Base-by-base conservation (phyloP, 2,888 invertebrate genomes). In the Noctua pronuba region DNA sequence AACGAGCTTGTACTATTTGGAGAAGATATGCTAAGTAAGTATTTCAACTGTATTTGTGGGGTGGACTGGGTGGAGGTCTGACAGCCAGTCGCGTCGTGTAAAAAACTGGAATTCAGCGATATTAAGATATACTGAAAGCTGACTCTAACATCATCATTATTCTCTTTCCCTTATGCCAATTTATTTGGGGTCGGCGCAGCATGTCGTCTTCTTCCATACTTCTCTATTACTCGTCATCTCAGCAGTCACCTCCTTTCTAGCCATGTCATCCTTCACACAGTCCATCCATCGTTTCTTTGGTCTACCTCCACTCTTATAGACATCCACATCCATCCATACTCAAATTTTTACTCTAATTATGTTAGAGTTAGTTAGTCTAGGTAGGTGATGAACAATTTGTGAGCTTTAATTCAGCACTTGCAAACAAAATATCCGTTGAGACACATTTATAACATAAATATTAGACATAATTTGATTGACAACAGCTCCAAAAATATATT, bases 1-100 rank as follows among this genome's bases (percentile, higher is more conserved):
- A 98, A 86, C 98, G 98, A 89, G 98, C 98, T 8, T 98, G 98
- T 86, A 97, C 98, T 0, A 98, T 98, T 87, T 99, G 99, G 99
- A 97, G 99, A 92, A 95, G 99, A 94, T 99, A 98, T 93, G 98
- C 99, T 7, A 99, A 99, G 99, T 99, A 97, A 94, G 95, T 68
- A 24, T 65, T 41, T 65, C 16, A 11, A 65, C n/a, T 41, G 16
- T 18, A 8, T 58, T 58, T 58, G 18, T 31, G 31, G 60, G 8
- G 8, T 60, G 3, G 5, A 8, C 60, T 60, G 31, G 10, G 1
- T 31, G 60, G 18, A 18, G 3, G 31, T 18, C 4, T 31, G 31
- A 60, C 8, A 31, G 31, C 7, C 31, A 60, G 31, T 10, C 10
- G 8, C 3, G 10, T 8, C 3, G 31, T 21, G 8, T 31, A 60